phyloP scores from a whole-genome alignment of 2,113 vertebrate species.

The Myxocyprinus asiaticus region DNA sequence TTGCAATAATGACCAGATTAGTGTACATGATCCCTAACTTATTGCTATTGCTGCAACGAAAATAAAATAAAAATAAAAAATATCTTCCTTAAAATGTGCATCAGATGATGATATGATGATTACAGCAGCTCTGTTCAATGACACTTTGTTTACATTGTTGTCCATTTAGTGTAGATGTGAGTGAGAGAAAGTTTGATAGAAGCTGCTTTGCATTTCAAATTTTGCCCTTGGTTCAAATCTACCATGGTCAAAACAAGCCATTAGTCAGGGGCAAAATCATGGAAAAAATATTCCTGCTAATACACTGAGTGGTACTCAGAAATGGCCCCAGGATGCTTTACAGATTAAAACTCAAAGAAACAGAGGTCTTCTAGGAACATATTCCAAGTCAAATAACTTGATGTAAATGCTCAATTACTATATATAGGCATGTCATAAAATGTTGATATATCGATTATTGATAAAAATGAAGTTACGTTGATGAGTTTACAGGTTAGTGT shows the following conservation, averaged over 20 bases:
- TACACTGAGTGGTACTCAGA: neutral
- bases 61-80: too few species aligned
- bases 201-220: conserved; percentile 51
- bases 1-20: too few species aligned
- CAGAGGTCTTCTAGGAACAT: conserved; percentile 1
- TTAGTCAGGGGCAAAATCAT: conserved; percentile 8
- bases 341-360: conserved; percentile 5
- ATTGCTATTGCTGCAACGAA: too few species aligned
- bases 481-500: too few species aligned
- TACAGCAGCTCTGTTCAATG: neutral
- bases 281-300: conserved; percentile 18
- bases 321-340: conserved; percentile 13
- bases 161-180: neutral
- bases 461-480: too few species aligned
- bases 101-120: too few species aligned
- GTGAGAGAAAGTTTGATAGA: neutral
- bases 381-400: neutral
- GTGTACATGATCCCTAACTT: too few species aligned
- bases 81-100: too few species aligned
- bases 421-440: neutral
- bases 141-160: conserved; percentile 2
- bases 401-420: neutral
- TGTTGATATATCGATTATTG: too few species aligned
- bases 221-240: conserved; percentile 43
- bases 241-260: conserved; percentile 36